Evolutionary conservation across 2,113 vertebrate genomes (phyloP), one percentile per base, ranked within the genome.

Genomic region (Eurypyga helias): DNA sequence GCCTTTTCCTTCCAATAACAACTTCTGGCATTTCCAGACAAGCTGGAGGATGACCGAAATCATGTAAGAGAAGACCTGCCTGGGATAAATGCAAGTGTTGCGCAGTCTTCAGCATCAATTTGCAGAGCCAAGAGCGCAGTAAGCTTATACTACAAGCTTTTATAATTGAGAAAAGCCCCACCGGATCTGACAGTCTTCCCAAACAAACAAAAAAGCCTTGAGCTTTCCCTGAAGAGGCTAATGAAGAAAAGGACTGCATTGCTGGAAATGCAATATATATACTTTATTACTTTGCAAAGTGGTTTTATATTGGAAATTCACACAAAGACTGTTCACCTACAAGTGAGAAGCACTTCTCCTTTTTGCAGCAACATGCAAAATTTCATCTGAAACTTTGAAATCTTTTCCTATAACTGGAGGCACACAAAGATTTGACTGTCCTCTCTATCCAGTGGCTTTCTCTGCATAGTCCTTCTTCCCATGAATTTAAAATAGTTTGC

Each of bases 401-500:
- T 54, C 17, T 84, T 87, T 84, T 57, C 13, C 33, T 66, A 0
- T 24, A 57, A 54, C 10, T 69, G n/a, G 72, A 65, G 12, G 45
- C 82, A 43, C 12, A 38, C 41, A 58, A 76, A 85, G 25, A 69
- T 83, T 80, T 90, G 55, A 48, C 66, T 0, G 0, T 79, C 19
- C 17, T 84, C 28, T 52, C 45, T 80, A 2, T 36, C 58, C 28
- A 8, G 45, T 49, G 51, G 23, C 41, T 89, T 92, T 87, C 89
- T 95, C 72, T 91, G 65, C 80, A 51, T 89, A 72, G 89, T 93
- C 57, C 24, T 86, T 54, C 75, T 71, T 79, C n/a, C 61, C 70
- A 52, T 87, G 96, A 91, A 94, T 96, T 89, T 94, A 72, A 95
- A 97, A 89, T 29, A 85, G 86, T 89, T 92, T 75, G 45, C 69